A percentile compares a stretch with the other conserved stretches of the same genome.
Evolutionary conservation across 2,797 vertebrate species (phyloP).

Genomic region (Tangara arthus): DNA sequence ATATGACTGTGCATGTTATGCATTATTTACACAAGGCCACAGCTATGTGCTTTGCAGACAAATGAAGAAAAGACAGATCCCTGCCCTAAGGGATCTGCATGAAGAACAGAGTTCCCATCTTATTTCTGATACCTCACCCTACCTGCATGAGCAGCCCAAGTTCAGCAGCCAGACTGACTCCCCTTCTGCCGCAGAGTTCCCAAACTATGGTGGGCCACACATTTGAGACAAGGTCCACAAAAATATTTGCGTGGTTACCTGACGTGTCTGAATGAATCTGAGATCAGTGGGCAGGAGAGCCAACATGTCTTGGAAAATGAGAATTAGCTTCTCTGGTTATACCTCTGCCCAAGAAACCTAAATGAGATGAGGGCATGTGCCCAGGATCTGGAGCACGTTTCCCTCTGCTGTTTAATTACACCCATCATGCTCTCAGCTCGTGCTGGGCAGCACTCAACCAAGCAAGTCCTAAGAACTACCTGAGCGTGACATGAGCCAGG

Average conservation of each 20-base stretch:
- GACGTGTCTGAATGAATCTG: neutral
- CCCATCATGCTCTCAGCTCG: neutral
- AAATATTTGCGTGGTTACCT: neutral
- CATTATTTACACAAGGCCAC: conserved; percentile 47
- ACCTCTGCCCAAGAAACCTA: neutral
- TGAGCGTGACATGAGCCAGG: neutral
- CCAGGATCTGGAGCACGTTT: neutral
- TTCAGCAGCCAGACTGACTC: neutral
- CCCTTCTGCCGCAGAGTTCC: neutral
- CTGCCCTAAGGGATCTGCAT: neutral
- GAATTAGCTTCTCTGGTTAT: neutral
- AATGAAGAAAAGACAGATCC: conserved; percentile 8
- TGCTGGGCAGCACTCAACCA: neutral
- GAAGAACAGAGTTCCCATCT: neutral
- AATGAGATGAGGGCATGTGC: neutral
- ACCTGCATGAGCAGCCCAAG: rapidly evolving
- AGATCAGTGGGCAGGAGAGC: neutral
- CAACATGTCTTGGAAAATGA: neutral
- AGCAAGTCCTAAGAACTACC: neutral
- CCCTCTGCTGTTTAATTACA: neutral
- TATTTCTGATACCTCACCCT: neutral
- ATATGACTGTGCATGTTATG: conserved; percentile 35
- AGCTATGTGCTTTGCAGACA: conserved; percentile 32
- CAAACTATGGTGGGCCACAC: neutral
- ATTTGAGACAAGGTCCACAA: neutral